Base-by-base conservation (phyloP, 1,140 invertebrate genomes). In the Aphis craccivora region DNA sequence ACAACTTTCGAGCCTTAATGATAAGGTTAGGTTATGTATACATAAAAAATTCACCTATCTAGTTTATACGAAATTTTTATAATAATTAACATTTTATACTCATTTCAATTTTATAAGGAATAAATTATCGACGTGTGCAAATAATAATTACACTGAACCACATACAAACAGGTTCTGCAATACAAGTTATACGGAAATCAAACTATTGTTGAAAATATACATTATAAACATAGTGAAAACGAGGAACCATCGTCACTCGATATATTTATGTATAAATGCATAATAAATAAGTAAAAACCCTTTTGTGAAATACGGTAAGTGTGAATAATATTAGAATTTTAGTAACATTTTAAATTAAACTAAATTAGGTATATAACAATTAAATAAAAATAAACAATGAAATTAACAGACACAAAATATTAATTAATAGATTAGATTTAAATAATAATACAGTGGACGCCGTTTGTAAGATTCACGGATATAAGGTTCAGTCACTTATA, bases 181-280 rank as follows among this genome's bases (percentile, higher is more conserved):
- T n/a, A n/a, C 60, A 14, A 76, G n/a, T 76, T 76, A 5, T n/a
- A 76, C 60, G 60, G 60, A 76, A 76, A 76, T 76, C 30, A n/a
- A 76, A n/a, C 30, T 76, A 76, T 76, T 76, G 60, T 76, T 76
- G 60, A n/a, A 76, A 76, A n/a, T 76, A n/a, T 76, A n/a, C 60
- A 0, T 76, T 18, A 67, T 60, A n/a, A n/a, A 67, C 23, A 67
- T 76, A 67, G n/a, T 76, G n/a, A 18, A 76, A 76, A 76, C 14
- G 11, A 76, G 60, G 60, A 76, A 76, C 60, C 60, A 14, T n/a
- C n/a, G 30, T 76, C 4, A 76, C 9, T n/a, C 14, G 4, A 4
- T n/a, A n/a, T 6, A 76, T 76, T 76, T 76, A 76, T 76, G n/a
- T n/a, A 67, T 76, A 35, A 35, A 51, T 51, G 14, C 2, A 51